Percentiles rank a stretch among this genome's conserved stretches.
These are phyloP conservation scores for Dendrolimus houi DNA, from an alignment of 2,888 invertebrate species.

Conservation along the genomic window DNA sequence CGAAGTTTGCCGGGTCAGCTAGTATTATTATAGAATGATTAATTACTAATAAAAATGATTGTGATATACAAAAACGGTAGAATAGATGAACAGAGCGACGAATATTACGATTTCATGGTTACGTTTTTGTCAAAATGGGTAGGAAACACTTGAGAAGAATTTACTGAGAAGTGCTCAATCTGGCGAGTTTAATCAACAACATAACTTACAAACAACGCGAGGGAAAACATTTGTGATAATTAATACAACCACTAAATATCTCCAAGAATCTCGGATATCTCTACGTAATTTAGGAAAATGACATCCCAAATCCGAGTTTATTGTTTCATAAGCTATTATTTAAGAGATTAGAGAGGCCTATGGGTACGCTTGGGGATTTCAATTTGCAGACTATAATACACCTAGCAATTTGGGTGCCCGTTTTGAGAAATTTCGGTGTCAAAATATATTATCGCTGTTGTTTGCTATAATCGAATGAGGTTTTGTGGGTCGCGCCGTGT, in stretches of 20 bases:
- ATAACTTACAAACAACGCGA: too few species aligned
- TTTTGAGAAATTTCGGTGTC: slow-evolving; percentile 10
- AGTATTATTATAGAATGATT: too few species aligned
- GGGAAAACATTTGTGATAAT: background rate
- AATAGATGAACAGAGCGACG: too few species aligned
- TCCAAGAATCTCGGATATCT: background rate
- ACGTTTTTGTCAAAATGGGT: too few species aligned
- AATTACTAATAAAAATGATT: too few species aligned
- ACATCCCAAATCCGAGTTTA: slow-evolving; percentile 55
- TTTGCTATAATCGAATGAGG: background rate
- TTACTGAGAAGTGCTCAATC: too few species aligned
- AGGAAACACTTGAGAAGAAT: too few species aligned
- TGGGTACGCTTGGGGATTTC: slow-evolving; percentile 39
- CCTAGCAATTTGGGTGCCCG: slow-evolving; percentile 20
- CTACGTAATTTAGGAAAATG: slow-evolving; percentile 39
- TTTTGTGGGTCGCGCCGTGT: background rate
- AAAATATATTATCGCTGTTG: background rate
- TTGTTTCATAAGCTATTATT: slow-evolving; percentile 56
- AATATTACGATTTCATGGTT: too few species aligned
- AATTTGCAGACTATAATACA: slow-evolving; percentile 48
- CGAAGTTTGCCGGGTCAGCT: too few species aligned
- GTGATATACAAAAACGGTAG: too few species aligned
- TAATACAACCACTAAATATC: background rate
- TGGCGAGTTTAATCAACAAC: too few species aligned
- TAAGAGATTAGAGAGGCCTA: slow-evolving; percentile 43